These are phyloP conservation scores for Bubo bubo DNA, from an alignment of 2,113 vertebrate genomes.

Conservation along the genomic window DNA sequence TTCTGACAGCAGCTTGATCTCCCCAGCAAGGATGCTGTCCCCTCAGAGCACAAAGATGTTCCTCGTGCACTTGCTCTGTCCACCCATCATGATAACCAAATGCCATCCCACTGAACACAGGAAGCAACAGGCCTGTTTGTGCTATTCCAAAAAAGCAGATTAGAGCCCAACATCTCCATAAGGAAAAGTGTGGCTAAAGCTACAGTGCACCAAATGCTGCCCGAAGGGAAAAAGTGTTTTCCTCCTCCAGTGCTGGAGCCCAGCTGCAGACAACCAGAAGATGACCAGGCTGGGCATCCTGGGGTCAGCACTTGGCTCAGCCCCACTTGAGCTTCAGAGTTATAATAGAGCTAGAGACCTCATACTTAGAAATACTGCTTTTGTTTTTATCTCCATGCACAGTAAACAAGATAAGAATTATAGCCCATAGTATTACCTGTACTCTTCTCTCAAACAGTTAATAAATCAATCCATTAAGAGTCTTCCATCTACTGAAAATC, in stretches of 20 bases:
- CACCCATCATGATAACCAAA: background rate
- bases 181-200: background rate
- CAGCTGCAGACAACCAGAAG: background rate
- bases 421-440: background rate
- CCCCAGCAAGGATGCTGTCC: background rate
- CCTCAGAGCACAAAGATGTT: background rate
- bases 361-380: background rate
- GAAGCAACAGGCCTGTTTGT: background rate
- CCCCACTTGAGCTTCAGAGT: background rate
- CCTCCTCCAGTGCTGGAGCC: background rate
- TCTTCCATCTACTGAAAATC: background rate
- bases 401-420: background rate
- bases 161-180: background rate
- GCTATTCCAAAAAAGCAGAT: background rate
- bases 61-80: background rate
- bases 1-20: background rate
- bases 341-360: background rate
- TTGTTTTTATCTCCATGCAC: background rate
- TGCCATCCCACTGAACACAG: background rate
- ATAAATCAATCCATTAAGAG: background rate
- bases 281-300: background rate
- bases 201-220: background rate
- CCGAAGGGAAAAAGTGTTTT: background rate
- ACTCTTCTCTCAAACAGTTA: background rate
- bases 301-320: background rate